Evolutionary conservation across 2,888 invertebrate species (phyloP).

Genomic region (Cosmia trapezina): DNA sequence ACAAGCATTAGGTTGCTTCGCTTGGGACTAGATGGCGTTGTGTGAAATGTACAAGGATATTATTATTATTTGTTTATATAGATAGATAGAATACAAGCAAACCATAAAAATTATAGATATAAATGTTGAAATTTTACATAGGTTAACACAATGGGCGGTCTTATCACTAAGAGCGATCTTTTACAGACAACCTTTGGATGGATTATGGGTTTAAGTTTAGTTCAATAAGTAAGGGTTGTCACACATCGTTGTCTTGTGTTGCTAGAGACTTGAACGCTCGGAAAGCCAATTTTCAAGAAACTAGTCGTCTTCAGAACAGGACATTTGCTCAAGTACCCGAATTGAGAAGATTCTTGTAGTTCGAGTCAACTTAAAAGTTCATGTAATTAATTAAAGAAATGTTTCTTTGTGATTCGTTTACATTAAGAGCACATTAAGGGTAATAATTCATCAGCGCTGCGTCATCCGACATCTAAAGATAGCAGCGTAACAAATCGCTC

Average conservation of each 20-base stretch:
- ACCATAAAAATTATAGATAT: too few relatives aligned
- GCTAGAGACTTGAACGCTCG: background rate
- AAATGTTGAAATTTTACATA: too few relatives aligned
- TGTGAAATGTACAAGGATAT: too few relatives aligned
- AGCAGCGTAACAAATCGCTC: slow-evolving; percentile 37
- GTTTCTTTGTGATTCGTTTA: background rate
- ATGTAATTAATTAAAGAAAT: slow-evolving; percentile 13
- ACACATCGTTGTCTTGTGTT: slow-evolving; percentile 2
- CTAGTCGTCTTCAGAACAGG: background rate
- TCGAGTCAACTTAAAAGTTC: background rate
- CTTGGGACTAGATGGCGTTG: too few relatives aligned
- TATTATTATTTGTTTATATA: too few relatives aligned
- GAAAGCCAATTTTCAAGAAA: background rate
- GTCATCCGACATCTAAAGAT: slow-evolving; percentile 40
- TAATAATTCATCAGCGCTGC: slow-evolving; percentile 35
- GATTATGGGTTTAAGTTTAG: background rate
- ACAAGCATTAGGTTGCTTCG: too few relatives aligned
- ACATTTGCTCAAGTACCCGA: slow-evolving; percentile 10
- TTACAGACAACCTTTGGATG: too few relatives aligned
- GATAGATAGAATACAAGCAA: too few relatives aligned
- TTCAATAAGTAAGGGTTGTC: background rate
- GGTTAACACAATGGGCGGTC: too few relatives aligned
- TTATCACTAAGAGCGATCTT: too few relatives aligned
- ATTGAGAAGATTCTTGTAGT: background rate
- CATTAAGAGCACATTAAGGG: slow-evolving; percentile 5